phyloP scores from a whole-genome alignment of 2,888 invertebrate species.

The Carcina quercana region DNA sequence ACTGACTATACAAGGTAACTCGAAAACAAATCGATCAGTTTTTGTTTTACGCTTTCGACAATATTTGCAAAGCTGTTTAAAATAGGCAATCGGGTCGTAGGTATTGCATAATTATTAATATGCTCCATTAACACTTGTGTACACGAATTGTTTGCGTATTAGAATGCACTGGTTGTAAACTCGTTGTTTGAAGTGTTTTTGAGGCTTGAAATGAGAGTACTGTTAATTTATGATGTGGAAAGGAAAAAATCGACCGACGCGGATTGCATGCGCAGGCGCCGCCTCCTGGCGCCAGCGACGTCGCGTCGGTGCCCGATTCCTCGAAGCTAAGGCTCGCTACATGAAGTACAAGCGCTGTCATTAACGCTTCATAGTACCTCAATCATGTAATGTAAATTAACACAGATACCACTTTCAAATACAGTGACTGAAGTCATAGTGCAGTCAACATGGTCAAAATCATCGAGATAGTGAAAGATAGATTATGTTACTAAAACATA shows the following conservation, averaged over 20 bases:
- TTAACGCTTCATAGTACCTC: too few relatives aligned
- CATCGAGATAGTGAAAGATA: too few relatives aligned
- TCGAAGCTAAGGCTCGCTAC: conserved; percentile 54
- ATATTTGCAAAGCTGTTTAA: conserved; percentile 10
- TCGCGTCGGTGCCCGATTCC: conserved; percentile 46
- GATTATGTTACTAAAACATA: too few relatives aligned
- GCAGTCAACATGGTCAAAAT: too few relatives aligned
- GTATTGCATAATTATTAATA: conserved; percentile 9
- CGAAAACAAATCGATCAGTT: conserved; percentile 1
- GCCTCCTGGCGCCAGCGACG: conserved; percentile 49
- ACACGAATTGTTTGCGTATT: too few relatives aligned
- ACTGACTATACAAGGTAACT: conserved; percentile 2
- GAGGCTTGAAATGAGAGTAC: conserved; percentile 25
- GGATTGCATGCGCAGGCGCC: conserved; percentile 48
- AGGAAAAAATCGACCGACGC: conserved; percentile 36
- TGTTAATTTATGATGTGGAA: conserved; percentile 42
- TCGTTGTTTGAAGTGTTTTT: too few relatives aligned
- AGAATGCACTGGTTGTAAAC: too few relatives aligned
- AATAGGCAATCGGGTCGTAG: conserved; percentile 14
- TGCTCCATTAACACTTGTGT: too few relatives aligned
- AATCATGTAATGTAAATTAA: too few relatives aligned
- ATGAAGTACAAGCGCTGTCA: conserved; percentile 18
- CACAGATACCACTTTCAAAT: too few relatives aligned
- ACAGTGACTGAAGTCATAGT: too few relatives aligned
- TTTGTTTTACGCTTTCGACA: conserved; percentile 1